Percentiles rank a stretch among this genome's conserved stretches.
phyloP scores from a whole-genome alignment of 2,113 vertebrate species.

The Solea senegalensis region DNA sequence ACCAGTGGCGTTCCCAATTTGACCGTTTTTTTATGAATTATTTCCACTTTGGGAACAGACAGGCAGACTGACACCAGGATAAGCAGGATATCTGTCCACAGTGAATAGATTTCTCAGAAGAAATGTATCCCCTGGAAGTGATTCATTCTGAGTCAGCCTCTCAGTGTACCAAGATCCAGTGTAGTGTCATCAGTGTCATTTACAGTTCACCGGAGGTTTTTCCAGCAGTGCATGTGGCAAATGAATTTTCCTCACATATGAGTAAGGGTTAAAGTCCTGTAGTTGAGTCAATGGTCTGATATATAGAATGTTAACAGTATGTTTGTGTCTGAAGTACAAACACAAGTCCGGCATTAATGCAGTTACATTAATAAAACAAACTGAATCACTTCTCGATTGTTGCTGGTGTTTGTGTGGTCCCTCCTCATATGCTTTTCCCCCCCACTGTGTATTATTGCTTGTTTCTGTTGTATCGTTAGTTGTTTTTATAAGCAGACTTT shows the following conservation, averaged over 20 bases:
- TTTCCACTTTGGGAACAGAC: neutral
- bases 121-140: slow-evolving; percentile 7
- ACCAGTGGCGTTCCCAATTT: neutral
- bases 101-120: neutral
- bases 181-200: neutral
- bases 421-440: neutral
- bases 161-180: neutral
- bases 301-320: neutral
- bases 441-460: slow-evolving; percentile 5
- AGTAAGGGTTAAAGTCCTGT: neutral
- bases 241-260: neutral
- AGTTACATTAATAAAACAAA: neutral
- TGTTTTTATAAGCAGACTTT: slow-evolving; percentile 10
- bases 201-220: neutral
- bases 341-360: neutral
- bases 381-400: neutral
- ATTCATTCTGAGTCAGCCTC: slow-evolving; percentile 14
- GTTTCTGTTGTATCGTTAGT: slow-evolving; percentile 4
- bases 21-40: slow-evolving; percentile 4
- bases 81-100: slow-evolving; percentile 12
- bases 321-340: neutral
- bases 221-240: neutral
- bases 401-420: neutral
- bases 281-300: neutral
- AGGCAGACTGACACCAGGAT: slow-evolving; percentile 6